phyloP scores from a whole-genome alignment of 1,140 invertebrate species.

The Spodoptera litura region DNA sequence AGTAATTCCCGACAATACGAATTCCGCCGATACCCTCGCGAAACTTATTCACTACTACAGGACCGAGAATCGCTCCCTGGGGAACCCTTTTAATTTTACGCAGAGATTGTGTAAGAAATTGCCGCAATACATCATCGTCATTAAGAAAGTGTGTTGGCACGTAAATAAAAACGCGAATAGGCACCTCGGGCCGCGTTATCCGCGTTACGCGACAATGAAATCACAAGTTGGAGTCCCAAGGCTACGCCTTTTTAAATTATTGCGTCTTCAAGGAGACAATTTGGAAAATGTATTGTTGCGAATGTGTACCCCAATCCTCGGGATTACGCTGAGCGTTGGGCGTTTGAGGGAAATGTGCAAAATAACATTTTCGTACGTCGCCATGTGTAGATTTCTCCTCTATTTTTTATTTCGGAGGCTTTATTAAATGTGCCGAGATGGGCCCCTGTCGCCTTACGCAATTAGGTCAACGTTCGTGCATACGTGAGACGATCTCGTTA shows the following conservation, averaged over 20 bases:
- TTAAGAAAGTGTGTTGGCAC: constrained; percentile 37
- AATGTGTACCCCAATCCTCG: constrained; percentile 62
- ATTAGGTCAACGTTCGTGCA: constrained; percentile 43
- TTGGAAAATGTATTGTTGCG: constrained; percentile 71
- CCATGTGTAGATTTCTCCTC: constrained; percentile 37
- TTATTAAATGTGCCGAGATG: constrained; percentile 49
- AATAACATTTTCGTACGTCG: constrained; percentile 66
- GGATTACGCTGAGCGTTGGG: constrained; percentile 67
- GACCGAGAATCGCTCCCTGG: constrained; percentile 22
- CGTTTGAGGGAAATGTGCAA: constrained; percentile 65
- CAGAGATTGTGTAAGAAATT: constrained; percentile 26
- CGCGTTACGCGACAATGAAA: constrained; percentile 53
- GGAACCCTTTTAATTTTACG: constrained; percentile 42
- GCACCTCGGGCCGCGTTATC: constrained; percentile 38
- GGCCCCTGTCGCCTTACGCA: constrained; percentile 36
- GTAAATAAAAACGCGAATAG: constrained; percentile 44
- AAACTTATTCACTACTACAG: constrained; percentile 23
- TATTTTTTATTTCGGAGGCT: constrained; percentile 50
- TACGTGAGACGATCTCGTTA: constrained; percentile 19
- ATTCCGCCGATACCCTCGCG: not conserved
- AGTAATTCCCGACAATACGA: constrained; percentile 2
- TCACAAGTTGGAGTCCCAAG: constrained; percentile 61
- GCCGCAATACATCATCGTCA: constrained; percentile 42
- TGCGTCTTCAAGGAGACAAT: constrained; percentile 77
- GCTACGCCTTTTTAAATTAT: constrained; percentile 71